phyloP scores from a whole-genome alignment of 2,113 vertebrate genomes.

The Pithys albifrons region DNA sequence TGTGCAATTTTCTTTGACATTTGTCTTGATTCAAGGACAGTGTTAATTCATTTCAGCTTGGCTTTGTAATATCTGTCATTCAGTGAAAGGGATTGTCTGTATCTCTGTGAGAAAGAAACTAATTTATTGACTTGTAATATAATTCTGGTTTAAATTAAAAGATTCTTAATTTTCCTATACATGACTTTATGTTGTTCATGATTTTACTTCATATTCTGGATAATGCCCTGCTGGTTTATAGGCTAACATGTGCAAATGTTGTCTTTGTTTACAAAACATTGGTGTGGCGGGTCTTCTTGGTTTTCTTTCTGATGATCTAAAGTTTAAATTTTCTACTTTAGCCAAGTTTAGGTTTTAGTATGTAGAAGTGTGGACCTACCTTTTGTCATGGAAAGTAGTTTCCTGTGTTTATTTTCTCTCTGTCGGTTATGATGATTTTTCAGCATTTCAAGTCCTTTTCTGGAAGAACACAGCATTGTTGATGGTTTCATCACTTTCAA shows the following conservation, averaged over 20 bases:
- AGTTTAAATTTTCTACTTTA: neutral
- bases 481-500: neutral
- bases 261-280: neutral
- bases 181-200: neutral
- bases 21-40: neutral
- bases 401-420: neutral
- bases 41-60: neutral
- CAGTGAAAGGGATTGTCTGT: neutral
- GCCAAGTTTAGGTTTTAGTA: neutral
- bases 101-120: neutral
- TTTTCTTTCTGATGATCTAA: neutral
- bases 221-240: neutral
- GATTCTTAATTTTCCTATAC: neutral
- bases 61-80: neutral
- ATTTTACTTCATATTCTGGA: neutral
- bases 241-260: neutral
- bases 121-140: neutral
- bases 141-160: neutral
- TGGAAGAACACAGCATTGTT: neutral
- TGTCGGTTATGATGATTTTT: neutral
- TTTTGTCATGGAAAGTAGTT: neutral
- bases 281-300: neutral
- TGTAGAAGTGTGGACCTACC: neutral
- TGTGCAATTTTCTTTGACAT: conserved; percentile 4
- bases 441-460: neutral